Conservation (phyloP, 2,113 vertebrate genomes). For the Rostratula benghalensis region DNA sequence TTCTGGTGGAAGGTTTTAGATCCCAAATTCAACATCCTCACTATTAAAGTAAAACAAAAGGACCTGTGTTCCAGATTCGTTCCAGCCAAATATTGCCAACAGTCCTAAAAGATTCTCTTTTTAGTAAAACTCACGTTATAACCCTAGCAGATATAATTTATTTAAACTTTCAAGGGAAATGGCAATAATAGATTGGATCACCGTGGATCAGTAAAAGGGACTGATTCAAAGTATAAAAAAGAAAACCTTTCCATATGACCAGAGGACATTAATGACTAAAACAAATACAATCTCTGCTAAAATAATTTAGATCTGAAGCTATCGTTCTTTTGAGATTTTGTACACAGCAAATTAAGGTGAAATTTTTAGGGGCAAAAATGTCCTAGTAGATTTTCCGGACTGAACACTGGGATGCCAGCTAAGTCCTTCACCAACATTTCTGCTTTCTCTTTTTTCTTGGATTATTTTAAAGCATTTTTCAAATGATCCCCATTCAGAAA, state of each 20-base stretch:
- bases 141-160: not conserved
- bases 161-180: constrained; percentile 36
- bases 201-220: not conserved
- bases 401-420: not conserved
- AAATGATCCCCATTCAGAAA: not conserved
- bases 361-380: not conserved
- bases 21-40: constrained; percentile 8
- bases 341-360: not conserved
- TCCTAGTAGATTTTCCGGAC: not conserved
- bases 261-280: constrained; percentile 24
- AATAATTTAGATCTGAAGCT: not conserved
- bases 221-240: constrained; percentile 24
- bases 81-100: constrained; percentile 36
- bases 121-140: constrained; percentile 33
- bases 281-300: constrained; percentile 1
- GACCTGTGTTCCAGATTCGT: not conserved
- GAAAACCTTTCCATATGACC: not conserved
- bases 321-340: not conserved
- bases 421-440: not conserved
- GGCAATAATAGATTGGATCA: not conserved
- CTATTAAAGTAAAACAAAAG: constrained; percentile 54
- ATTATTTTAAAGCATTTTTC: constrained; percentile 19
- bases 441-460: not conserved
- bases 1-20: constrained; percentile 39
- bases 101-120: constrained; percentile 40